phyloP scores from a whole-genome alignment of 2,113 vertebrate genomes.

The Collichthys lucidus region DNA sequence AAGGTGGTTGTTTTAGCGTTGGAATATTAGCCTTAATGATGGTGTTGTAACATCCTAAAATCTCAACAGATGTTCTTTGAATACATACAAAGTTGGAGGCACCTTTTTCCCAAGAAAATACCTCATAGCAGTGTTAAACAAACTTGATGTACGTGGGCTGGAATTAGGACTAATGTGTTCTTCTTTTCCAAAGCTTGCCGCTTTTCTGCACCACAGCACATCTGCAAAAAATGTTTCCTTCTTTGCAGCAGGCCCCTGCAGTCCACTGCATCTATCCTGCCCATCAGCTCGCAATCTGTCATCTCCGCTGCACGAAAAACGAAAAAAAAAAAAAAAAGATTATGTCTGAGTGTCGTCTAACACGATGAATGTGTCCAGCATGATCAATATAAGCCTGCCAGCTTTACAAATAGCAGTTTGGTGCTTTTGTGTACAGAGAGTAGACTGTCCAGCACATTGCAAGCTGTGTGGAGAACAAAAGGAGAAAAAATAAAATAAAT shows the following conservation, averaged over 20 bases:
- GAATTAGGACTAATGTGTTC: not conserved
- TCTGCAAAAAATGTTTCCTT: not conserved
- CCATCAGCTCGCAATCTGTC: not conserved
- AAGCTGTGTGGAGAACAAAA: not conserved
- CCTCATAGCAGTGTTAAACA: not conserved
- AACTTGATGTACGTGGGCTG: not conserved
- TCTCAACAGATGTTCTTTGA: not conserved
- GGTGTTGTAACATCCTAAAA: not conserved
- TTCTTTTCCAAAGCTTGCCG: not conserved
- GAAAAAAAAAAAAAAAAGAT: not conserved
- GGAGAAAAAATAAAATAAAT: not conserved
- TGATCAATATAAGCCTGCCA: too few relatives aligned
- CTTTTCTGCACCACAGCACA: not conserved
- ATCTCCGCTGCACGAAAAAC: not conserved
- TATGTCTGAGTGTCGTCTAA: not conserved
- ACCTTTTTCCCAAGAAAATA: not conserved
- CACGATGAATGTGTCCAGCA: too few relatives aligned
- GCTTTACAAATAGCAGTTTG: conserved; percentile 1
- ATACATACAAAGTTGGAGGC: not conserved
- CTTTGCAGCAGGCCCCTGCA: not conserved
- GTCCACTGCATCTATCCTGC: not conserved
- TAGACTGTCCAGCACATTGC: not conserved
- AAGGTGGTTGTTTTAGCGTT: not conserved
- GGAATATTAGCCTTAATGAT: not conserved
- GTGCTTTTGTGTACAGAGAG: conserved; percentile 16